These are phyloP conservation scores for Ophioninae sp. DNA, from an alignment of 2,888 invertebrate species.

Conservation along the genomic window DNA sequence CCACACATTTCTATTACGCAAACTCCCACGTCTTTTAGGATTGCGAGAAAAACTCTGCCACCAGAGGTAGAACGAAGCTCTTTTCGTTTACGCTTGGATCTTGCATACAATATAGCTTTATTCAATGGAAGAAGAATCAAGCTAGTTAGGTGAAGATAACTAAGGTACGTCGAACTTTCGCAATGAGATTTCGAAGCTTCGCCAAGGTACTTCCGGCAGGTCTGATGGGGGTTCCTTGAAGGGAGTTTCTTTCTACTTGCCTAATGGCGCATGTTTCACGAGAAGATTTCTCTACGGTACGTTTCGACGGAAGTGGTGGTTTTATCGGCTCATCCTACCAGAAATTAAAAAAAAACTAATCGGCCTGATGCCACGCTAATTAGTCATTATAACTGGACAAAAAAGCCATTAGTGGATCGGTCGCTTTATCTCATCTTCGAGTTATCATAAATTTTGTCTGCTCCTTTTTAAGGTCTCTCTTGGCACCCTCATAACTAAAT, in stretches of 20 bases:
- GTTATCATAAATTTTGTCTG: constrained; percentile 2
- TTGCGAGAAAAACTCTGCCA: constrained; percentile 1
- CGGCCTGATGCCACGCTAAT: constrained; percentile 41
- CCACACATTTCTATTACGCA: constrained; percentile 25
- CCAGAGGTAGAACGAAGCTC: constrained; percentile 5
- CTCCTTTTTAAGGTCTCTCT: background rate
- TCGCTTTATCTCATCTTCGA: background rate
- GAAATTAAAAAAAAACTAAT: constrained; percentile 24
- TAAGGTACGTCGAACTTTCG: constrained; percentile 61
- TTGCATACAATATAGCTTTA: background rate
- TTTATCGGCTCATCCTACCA: constrained; percentile 23
- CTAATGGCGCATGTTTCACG: constrained; percentile 3
- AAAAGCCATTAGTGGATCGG: constrained; percentile 38
- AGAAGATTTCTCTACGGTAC: background rate
- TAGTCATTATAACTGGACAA: constrained; percentile 28
- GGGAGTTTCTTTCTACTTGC: constrained; percentile 18
- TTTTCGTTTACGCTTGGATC: background rate
- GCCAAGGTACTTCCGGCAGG: constrained; percentile 20
- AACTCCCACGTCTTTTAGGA: constrained; percentile 18
- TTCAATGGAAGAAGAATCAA: constrained; percentile 54
- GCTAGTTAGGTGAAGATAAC: constrained; percentile 59
- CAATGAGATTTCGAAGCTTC: constrained; percentile 66
- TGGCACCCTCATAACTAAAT: background rate
- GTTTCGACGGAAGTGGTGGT: constrained; percentile 4
- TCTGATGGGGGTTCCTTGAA: constrained; percentile 42